phyloP scores from a whole-genome alignment of 2,797 vertebrate genomes.

The Adrianichthys oophorus region DNA sequence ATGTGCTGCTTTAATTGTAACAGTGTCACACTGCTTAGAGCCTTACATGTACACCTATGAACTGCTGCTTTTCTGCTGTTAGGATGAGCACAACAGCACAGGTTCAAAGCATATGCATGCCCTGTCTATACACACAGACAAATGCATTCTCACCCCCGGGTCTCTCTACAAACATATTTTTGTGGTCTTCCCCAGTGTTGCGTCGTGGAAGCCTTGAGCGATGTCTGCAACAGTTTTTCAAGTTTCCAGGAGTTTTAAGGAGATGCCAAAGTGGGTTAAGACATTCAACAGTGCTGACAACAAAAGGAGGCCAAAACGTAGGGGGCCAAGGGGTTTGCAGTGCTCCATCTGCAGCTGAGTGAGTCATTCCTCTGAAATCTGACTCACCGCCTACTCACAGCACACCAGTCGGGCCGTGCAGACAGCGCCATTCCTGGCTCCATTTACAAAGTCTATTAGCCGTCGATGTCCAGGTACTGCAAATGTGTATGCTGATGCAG shows the following conservation, averaged over 20 bases:
- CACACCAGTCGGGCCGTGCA: no score
- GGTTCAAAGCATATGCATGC: constrained; percentile 5
- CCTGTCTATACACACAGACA: no score
- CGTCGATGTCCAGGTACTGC: no score
- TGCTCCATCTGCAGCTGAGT: constrained; percentile 29
- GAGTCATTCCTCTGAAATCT: constrained; percentile 48
- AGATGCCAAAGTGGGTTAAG: constrained; percentile 46
- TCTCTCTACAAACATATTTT: constrained; percentile 34
- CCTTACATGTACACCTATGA: constrained; percentile 33
- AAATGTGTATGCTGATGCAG: no score
- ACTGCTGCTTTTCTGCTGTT: constrained; percentile 29
- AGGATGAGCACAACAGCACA: constrained; percentile 15
- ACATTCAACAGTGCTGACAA: constrained; percentile 38
- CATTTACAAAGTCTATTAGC: no score
- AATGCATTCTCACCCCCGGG: background rate
- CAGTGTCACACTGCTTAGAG: constrained; percentile 41
- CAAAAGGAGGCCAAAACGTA: constrained; percentile 11
- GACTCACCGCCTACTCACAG: constrained; percentile 29
- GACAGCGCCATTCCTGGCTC: no score
- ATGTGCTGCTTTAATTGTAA: constrained; percentile 61
- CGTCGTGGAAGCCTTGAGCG: constrained; percentile 51
- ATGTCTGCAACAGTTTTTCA: constrained; percentile 56
- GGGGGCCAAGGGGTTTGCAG: constrained; percentile 14
- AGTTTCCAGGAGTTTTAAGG: constrained; percentile 71
- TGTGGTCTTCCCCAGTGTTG: constrained; percentile 59